Evolutionary conservation across 2,797 vertebrate species (phyloP).

Genomic region (Hydrocynus forskahlii): DNA sequence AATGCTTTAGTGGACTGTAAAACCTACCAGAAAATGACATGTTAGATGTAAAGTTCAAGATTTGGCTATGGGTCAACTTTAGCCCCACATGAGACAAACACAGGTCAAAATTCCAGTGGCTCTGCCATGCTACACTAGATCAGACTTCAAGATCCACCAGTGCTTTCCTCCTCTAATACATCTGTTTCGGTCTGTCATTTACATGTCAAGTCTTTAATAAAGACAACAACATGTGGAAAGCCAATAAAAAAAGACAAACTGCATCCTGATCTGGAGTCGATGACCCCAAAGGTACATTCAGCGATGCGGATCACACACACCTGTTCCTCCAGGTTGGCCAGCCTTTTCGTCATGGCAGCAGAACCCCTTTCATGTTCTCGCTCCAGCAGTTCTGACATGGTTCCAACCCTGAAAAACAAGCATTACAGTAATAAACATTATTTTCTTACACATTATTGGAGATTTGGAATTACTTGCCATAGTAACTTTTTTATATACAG

Average conservation of each 20-base stretch:
- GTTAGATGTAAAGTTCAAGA: not conserved
- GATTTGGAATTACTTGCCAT: not conserved
- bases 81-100: not conserved
- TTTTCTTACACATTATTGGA: too few species aligned
- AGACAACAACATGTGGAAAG: not conserved
- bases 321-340: constrained; percentile 88
- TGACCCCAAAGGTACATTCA: not conserved
- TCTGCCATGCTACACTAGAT: not conserved
- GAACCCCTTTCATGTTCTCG: constrained; percentile 75
- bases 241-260: not conserved
- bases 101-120: not conserved
- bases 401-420: constrained; percentile 76
- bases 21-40: constrained; percentile 72
- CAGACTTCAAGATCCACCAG: not conserved
- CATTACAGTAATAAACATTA: not conserved
- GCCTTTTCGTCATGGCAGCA: constrained; percentile 72
- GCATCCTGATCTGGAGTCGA: not conserved
- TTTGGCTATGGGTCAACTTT: too few species aligned
- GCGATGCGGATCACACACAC: constrained; percentile 66
- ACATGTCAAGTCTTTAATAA: too few species aligned
- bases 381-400: constrained; percentile 80
- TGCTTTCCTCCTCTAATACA: not conserved
- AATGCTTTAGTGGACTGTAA: constrained; percentile 80
- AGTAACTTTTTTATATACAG: not conserved
- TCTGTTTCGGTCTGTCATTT: not conserved